Base-by-base conservation (phyloP, 2,888 invertebrate species). In the Drosophila paranaensis region DNA sequence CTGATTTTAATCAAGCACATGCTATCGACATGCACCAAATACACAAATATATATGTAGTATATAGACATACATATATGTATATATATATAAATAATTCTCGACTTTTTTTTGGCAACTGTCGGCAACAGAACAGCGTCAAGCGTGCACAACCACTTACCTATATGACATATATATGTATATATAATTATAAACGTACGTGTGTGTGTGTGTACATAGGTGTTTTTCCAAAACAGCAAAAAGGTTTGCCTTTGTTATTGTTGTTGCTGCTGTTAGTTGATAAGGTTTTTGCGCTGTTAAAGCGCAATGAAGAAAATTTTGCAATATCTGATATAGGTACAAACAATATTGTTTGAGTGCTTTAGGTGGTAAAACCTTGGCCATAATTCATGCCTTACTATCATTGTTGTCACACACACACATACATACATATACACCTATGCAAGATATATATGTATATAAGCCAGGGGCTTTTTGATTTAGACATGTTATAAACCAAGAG, bases 1-100 rank as follows among this genome's bases (percentile, higher is more conserved):
- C 68, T 72, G 77, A 82, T 80, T 71, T 77, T 70, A 86, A 79
- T 85, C 86, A 64, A 74, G 20, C 42, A 54, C 58, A 39, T 57
- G 60, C 45, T 60, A 66, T 66, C 60, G 42, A 50, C 62, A 57
- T 70, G 64, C 64, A 70, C 57, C 42, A 55, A 58, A 48, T 30
- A 61, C 10, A 67, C 10, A 58, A n/a, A 10, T 6, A 67, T 10
- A 58, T 16, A 11, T 11, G 14, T 2, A 39, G 16, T 54, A 68
- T 20, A 25, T 46, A n/a, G 20, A 2, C 20, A 2, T 20, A 20
- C 20, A 20, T 20, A 20, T 20, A 20, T 1, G 16, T 46, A n/a
- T 42, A 30, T 6, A 40, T 46, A 39, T 9, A 27, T 55, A 62
- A n/a, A n/a, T 50, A 46, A 37, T 62, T 66, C 43, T 62, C 37